A percentile compares a stretch with the other conserved stretches of the same genome.
phyloP scores from a whole-genome alignment of 2,113 vertebrate genomes.

The Neodontobutis hainanensis region DNA sequence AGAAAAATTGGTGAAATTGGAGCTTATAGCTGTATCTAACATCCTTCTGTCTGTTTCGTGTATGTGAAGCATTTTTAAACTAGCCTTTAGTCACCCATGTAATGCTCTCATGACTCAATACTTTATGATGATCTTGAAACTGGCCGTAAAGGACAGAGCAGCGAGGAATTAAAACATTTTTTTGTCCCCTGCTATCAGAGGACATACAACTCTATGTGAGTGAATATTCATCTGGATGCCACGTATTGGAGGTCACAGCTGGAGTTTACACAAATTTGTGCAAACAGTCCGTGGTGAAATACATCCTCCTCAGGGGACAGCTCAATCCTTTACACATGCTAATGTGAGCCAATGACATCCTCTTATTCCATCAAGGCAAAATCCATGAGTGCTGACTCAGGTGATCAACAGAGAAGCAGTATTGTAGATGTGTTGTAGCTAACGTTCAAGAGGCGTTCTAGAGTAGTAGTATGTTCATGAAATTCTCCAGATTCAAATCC shows the following conservation, averaged over 20 bases:
- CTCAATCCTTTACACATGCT: conserved; percentile 59
- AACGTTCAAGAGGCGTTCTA: not conserved
- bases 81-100: not conserved
- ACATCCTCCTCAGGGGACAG: conserved; percentile 38
- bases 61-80: not conserved
- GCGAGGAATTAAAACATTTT: not conserved
- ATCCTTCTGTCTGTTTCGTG: not conserved
- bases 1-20: conserved; percentile 70
- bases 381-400: conserved; percentile 54
- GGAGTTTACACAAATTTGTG: conserved; percentile 36
- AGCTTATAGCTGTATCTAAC: conserved; percentile 20
- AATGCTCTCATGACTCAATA: not conserved
- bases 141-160: conserved; percentile 11
- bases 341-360: conserved; percentile 40
- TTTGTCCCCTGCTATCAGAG: conserved; percentile 15
- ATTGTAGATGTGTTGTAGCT: not conserved
- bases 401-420: conserved; percentile 12
- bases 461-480: not conserved
- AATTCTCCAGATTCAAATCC: too few species aligned
- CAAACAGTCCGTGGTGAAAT: conserved; percentile 32
- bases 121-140: conserved; percentile 11
- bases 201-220: conserved; percentile 2
- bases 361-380: conserved; percentile 21
- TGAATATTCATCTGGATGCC: conserved; percentile 53
- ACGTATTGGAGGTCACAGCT: conserved; percentile 46